Evolutionary conservation across 2,797 vertebrate species (phyloP).

Genomic region (Betta splendens): DNA sequence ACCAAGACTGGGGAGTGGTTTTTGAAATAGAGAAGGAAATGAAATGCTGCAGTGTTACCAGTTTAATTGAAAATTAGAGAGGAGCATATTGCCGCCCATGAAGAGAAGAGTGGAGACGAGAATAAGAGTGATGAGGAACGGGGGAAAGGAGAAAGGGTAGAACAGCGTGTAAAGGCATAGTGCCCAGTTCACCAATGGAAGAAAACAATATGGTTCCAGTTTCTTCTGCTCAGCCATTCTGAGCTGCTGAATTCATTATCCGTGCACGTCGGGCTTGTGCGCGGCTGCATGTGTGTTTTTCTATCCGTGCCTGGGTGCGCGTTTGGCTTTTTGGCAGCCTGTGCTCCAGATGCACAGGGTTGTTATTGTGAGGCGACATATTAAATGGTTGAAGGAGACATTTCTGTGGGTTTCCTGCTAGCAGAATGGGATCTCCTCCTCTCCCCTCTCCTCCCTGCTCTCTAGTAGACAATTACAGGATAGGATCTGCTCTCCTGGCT

Average conservation of each 20-base stretch:
- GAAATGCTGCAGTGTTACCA: slow-evolving; percentile 59
- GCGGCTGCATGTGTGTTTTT: slow-evolving; percentile 41
- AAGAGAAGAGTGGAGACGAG: slow-evolving; percentile 48
- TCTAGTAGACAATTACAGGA: slow-evolving; percentile 78
- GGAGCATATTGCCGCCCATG: slow-evolving; percentile 43
- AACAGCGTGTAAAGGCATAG: slow-evolving; percentile 65
- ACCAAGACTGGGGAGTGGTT: slow-evolving; percentile 73
- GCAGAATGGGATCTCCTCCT: slow-evolving; percentile 78
- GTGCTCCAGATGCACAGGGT: slow-evolving; percentile 83
- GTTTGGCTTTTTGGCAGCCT: slow-evolving; percentile 76
- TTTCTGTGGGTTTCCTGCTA: slow-evolving; percentile 86
- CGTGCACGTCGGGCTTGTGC: slow-evolving; percentile 46
- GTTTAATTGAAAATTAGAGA: slow-evolving; percentile 69
- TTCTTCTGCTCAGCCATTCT: slow-evolving; percentile 72
- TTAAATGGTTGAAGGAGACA: slow-evolving; percentile 87
- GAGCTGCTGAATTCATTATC: slow-evolving; percentile 71
- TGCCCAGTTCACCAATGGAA: slow-evolving; percentile 73
- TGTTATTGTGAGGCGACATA: slow-evolving; percentile 83
- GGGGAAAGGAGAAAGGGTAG: slow-evolving; percentile 46
- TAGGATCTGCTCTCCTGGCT: slow-evolving; percentile 80
- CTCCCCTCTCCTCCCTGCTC: slow-evolving; percentile 68
- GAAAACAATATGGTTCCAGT: slow-evolving; percentile 76
- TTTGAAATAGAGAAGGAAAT: slow-evolving; percentile 74
- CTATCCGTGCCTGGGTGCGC: slow-evolving; percentile 45
- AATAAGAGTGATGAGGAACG: slow-evolving; percentile 50